These are phyloP conservation scores for Dynastes maya DNA, from an alignment of 2,888 invertebrate species.

Conservation along the genomic window DNA sequence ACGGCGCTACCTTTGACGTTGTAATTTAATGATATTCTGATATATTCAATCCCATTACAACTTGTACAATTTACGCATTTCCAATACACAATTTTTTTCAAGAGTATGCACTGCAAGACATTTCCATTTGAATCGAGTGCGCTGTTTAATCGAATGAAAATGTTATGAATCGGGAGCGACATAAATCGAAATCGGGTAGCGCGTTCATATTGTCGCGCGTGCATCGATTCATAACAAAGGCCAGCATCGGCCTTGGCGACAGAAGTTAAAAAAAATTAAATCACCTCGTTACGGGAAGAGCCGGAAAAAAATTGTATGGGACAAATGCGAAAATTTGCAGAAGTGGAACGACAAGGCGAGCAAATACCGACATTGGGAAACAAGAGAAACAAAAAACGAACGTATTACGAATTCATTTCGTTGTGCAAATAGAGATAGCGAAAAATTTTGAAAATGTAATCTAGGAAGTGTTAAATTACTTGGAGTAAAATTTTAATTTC, in stretches of 20 bases:
- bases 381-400: not conserved
- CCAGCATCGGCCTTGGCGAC: not conserved
- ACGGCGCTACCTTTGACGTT: too few species aligned
- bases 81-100: not conserved
- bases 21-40: too few species aligned
- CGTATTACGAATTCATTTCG: conserved; percentile 16
- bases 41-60: not conserved
- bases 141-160: conserved; percentile 28
- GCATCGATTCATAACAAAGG: not conserved
- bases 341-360: not conserved
- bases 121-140: not conserved
- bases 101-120: not conserved
- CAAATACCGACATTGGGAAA: not conserved
- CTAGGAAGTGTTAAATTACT: not conserved
- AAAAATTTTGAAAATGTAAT: not conserved
- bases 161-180: conserved; percentile 1
- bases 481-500: not conserved
- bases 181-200: conserved; percentile 18
- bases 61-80: not conserved
- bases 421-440: conserved; percentile 20
- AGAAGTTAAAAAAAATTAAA: conserved; percentile 11
- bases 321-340: conserved; percentile 1
- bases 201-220: conserved; percentile 1
- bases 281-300: not conserved
- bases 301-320: not conserved